Conservation (phyloP, 92 coral and sea anemone genomes). For the Phenganax subtilis region DNA sequence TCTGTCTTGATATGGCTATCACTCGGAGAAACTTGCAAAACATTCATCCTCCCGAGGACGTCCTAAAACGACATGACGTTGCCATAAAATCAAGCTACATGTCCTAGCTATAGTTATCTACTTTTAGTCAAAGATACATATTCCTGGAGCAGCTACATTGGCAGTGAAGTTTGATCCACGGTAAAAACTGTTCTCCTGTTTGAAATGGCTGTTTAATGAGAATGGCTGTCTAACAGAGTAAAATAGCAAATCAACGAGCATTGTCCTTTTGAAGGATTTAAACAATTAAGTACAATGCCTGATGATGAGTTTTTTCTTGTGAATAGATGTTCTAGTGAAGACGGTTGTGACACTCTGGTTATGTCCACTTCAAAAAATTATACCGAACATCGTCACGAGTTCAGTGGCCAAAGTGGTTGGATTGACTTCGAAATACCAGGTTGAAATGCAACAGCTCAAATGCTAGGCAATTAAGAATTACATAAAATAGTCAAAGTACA, state of each 20-base stretch:
- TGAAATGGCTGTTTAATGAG: too few species aligned
- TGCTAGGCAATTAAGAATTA: not conserved
- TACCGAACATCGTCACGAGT: slow-evolving; percentile 86
- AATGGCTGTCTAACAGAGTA: too few species aligned
- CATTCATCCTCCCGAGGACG: not conserved
- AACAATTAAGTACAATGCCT: too few species aligned
- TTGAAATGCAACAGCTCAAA: slow-evolving; percentile 2
- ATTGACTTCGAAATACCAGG: slow-evolving; percentile 95
- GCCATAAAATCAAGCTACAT: too few species aligned
- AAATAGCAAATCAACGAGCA: too few species aligned
- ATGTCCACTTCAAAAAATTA: slow-evolving; percentile 74
- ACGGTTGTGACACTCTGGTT: slow-evolving; percentile 85
- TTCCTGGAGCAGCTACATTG: slow-evolving; percentile 85
- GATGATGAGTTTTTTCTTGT: not conserved
- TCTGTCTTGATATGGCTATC: too few species aligned
- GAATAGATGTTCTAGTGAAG: slow-evolving; percentile 84
- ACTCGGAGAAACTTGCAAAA: too few species aligned
- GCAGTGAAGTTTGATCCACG: slow-evolving; percentile 92
- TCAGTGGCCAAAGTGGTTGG: slow-evolving; percentile 91
- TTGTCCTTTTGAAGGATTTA: too few species aligned
- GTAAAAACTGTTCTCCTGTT: slow-evolving; percentile 33
- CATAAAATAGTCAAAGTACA: too few species aligned
- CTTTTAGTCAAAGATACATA: slow-evolving; percentile 71
- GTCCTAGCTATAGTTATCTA: not conserved
- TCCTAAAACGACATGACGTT: too few species aligned